Conservation (phyloP, 2,888 invertebrate genomes). For the Myopa tessellatipennis region DNA sequence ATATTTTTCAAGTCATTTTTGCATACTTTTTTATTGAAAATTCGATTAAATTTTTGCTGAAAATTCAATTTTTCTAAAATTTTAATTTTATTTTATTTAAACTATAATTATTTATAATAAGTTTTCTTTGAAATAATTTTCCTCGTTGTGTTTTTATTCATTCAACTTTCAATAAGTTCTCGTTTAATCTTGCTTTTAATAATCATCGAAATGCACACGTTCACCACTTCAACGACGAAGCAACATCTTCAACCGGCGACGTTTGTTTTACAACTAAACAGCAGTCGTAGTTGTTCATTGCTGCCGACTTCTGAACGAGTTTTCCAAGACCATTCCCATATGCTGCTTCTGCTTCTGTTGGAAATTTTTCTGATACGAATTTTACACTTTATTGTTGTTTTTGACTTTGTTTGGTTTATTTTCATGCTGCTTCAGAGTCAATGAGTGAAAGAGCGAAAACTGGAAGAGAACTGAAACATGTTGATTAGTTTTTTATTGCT, state of each 20-base stretch:
- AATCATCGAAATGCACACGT: background rate
- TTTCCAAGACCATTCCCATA: constrained; percentile 44
- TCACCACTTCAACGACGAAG: constrained; percentile 42
- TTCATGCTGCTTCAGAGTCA: too few species aligned
- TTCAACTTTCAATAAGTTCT: too few species aligned
- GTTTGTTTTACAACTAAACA: constrained; percentile 56
- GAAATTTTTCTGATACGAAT: constrained; percentile 18
- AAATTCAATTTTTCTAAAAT: too few species aligned
- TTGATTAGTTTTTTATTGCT: too few species aligned
- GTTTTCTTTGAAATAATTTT: too few species aligned
- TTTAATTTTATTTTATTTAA: too few species aligned
- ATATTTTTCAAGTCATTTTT: too few species aligned
- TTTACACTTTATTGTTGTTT: background rate
- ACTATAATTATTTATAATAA: too few species aligned
- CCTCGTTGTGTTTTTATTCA: too few species aligned
- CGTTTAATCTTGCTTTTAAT: too few species aligned
- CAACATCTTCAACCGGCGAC: constrained; percentile 57
- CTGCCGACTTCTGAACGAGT: constrained; percentile 41
- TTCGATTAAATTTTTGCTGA: too few species aligned
- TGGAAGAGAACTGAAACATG: background rate
- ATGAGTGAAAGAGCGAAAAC: background rate
- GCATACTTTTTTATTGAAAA: too few species aligned
- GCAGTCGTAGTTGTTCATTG: constrained; percentile 41
- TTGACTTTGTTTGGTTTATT: background rate
- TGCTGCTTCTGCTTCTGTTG: constrained; percentile 3